These are phyloP conservation scores for Turnix velox DNA, from an alignment of 2,113 vertebrate genomes.

Conservation along the genomic window DNA sequence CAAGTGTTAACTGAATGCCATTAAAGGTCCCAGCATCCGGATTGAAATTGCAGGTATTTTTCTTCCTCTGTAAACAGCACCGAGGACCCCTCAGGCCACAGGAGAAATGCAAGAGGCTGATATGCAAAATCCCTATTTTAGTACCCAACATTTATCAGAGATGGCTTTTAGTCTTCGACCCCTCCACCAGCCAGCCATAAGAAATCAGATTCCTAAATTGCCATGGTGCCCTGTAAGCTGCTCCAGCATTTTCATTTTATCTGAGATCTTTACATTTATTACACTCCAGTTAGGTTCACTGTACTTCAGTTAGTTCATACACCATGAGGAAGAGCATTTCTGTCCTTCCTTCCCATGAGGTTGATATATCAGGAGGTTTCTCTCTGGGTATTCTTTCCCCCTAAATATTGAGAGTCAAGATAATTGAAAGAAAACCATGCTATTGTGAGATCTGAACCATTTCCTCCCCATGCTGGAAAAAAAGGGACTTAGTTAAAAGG, in stretches of 20 bases:
- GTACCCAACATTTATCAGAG: neutral
- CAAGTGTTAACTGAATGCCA: neutral
- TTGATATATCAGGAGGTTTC: neutral
- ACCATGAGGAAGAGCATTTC: neutral
- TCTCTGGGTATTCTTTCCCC: neutral
- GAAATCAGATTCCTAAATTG: neutral
- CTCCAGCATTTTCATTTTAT: neutral
- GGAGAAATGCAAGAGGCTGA: neutral
- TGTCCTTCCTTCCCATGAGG: neutral
- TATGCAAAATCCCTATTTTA: neutral
- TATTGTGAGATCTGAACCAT: neutral
- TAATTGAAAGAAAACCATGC: neutral
- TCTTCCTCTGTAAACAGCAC: neutral
- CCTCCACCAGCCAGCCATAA: neutral
- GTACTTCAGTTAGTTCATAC: neutral
- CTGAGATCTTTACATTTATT: neutral
- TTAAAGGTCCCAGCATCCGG: neutral
- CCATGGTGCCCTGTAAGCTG: neutral
- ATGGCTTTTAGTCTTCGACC: neutral
- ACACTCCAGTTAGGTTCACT: neutral
- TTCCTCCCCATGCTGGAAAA: neutral
- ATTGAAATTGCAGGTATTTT: neutral
- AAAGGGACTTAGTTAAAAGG: neutral
- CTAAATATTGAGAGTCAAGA: neutral
- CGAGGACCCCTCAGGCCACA: neutral